Conservation (phyloP, 2,113 vertebrate species). For the Paratilapia polleni region DNA sequence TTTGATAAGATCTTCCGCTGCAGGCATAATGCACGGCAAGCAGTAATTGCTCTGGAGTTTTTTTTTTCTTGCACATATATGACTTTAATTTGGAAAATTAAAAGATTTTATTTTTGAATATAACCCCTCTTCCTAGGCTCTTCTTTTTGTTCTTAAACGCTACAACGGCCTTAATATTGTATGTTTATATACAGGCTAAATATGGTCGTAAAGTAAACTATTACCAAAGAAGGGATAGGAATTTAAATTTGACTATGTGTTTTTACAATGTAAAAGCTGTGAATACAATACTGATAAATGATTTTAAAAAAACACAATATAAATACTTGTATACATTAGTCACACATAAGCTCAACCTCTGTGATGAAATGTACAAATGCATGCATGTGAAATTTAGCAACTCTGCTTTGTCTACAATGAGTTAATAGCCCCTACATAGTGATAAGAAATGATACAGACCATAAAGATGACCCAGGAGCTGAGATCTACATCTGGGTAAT, state of each 20-base stretch:
- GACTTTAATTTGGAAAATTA: not conserved
- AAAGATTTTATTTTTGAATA: not conserved
- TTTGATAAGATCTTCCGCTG: not conserved
- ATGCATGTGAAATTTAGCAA: not conserved
- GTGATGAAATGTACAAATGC: not conserved
- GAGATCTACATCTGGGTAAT: slow-evolving; percentile 9
- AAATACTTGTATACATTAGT: not conserved
- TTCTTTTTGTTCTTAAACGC: not conserved
- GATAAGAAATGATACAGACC: not conserved
- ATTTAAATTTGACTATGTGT: not conserved
- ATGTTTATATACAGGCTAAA: not conserved
- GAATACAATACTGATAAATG: not conserved
- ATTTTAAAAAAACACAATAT: not conserved
- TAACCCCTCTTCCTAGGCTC: not conserved
- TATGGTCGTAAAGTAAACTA: not conserved
- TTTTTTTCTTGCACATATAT: not conserved
- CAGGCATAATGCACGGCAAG: not conserved
- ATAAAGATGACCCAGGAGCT: not conserved
- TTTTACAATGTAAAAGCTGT: not conserved
- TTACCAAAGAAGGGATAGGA: not conserved
- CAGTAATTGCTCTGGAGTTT: not conserved
- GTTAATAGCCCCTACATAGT: not conserved
- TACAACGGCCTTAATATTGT: not conserved
- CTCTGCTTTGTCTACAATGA: not conserved
- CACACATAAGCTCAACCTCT: not conserved